Percentiles rank a stretch among this genome's conserved stretches.
Evolutionary conservation across 2,797 vertebrate species (phyloP).

Genomic region (Chelon auratus): DNA sequence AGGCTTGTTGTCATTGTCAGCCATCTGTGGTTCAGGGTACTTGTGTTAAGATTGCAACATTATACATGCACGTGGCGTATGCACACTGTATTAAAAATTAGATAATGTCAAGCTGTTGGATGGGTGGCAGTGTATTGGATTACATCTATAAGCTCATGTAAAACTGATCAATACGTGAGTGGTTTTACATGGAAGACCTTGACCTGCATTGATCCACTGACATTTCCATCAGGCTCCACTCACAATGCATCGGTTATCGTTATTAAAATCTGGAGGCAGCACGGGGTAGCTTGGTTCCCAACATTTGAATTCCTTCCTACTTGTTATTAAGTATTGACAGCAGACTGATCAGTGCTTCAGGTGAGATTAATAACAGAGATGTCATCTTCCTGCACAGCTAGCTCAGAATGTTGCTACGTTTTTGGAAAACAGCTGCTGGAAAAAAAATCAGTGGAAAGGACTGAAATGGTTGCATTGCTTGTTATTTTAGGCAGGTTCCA

Average conservation of each 20-base stretch:
- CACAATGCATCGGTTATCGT: conserved; percentile 34
- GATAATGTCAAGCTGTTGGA: conserved; percentile 36
- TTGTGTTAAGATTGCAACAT: conserved; percentile 8
- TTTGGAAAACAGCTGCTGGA: too few species aligned
- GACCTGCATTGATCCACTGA: conserved; percentile 53
- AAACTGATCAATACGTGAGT: conserved; percentile 59
- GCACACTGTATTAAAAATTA: conserved; percentile 27
- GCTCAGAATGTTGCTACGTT: too few species aligned
- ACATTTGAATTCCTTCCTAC: too few species aligned
- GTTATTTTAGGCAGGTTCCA: too few species aligned
- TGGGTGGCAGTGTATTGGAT: conserved; percentile 33
- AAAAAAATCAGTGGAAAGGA: too few species aligned
- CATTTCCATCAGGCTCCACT: conserved; percentile 28
- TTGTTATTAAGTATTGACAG: too few species aligned
- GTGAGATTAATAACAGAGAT: too few species aligned
- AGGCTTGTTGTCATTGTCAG: conserved; percentile 4
- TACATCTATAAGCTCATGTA: conserved; percentile 30
- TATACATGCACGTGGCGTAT: conserved; percentile 6
- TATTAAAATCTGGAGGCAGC: background rate
- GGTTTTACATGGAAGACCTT: conserved; percentile 54
- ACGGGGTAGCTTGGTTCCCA: too few species aligned
- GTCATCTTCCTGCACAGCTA: too few species aligned
- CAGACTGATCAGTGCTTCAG: too few species aligned
- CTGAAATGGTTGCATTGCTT: too few species aligned
- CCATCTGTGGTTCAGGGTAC: background rate